Conservation (phyloP, 2,797 vertebrate genomes). For the Enteromius viviparus region DNA sequence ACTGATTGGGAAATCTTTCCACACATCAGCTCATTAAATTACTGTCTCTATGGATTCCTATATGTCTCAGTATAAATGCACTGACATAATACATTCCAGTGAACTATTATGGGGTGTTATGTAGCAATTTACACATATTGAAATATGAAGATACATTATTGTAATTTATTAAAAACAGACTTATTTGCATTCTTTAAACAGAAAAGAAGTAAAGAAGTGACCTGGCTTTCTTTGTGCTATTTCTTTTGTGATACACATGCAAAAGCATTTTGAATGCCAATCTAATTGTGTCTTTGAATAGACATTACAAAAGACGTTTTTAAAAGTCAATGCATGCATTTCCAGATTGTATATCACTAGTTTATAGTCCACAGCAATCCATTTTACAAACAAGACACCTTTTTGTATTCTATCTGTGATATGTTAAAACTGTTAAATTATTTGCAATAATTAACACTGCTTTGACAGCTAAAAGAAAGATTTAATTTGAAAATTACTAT, state of each 20-base stretch:
- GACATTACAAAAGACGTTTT: neutral
- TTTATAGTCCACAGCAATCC: neutral
- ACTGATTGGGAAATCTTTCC: constrained; percentile 1
- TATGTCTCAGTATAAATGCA: neutral
- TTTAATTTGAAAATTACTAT: neutral
- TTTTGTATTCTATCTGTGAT: neutral
- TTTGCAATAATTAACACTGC: neutral
- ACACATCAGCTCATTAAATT: neutral
- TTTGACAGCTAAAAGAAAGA: neutral
- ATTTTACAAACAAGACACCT: neutral
- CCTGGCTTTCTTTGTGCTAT: neutral
- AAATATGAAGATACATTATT: neutral
- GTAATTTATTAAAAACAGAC: neutral
- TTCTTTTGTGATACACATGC: neutral
- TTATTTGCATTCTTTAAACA: neutral
- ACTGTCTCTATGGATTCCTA: neutral
- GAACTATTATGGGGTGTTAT: neutral
- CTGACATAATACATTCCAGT: neutral
- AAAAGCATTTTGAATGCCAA: neutral
- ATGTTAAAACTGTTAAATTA: neutral
- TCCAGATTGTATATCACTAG: neutral
- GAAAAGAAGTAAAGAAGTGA: neutral
- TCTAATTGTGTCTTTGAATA: neutral
- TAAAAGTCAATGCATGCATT: neutral
- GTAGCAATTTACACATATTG: neutral